Evolutionary conservation across 2,113 vertebrate species (phyloP), one percentile per base, ranked within the genome.

Genomic region (Corydoras maculifer): DNA sequence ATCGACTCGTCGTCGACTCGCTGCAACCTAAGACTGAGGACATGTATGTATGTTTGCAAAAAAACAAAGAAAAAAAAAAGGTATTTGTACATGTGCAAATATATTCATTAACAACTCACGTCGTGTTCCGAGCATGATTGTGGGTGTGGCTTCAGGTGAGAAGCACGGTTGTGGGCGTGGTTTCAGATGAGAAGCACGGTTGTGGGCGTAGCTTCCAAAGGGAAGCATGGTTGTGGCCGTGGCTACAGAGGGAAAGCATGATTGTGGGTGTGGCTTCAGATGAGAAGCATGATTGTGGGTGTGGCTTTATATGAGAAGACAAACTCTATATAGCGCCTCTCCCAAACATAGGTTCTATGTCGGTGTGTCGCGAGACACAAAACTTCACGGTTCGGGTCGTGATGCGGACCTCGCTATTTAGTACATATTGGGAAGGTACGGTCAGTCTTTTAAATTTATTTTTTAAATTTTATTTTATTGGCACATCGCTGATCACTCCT

Each of bases 51-150:
- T 72, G 61, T 64, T 63, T 58, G 53, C 61, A 64, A 64, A 72
- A 70, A 62, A 62, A 14, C 35, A 11, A 30, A 13, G 59, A 7
- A 51, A 50, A 62, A 32, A 32, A 25, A 58, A 68, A 69, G 30
- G 69, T 64, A 72, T 72, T 64, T 72, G 61, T 70, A 62, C 69
- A 62, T 72, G 69, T 72, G 69, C 69, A 72, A 72, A 72, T 72
- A 72, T 72, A 72, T 72, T 72, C 69, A 58, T 72, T 43, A 64
- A 64, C 51, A 72, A 72, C 29, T 64, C 69, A 48, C 29, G 53
- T n/a, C 0, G 61, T 58, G 61, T 64, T 14, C 32, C 51, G 48
- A 57, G 69, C 69, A 64, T 72, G 43, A 49, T 55, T 70, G 68
- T 59, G 68, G 53, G 58, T 31, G 66, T 18, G 65, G 18, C 18